Base-by-base conservation (phyloP, 2,797 vertebrate genomes). In the Coregonus ussuriensis region DNA sequence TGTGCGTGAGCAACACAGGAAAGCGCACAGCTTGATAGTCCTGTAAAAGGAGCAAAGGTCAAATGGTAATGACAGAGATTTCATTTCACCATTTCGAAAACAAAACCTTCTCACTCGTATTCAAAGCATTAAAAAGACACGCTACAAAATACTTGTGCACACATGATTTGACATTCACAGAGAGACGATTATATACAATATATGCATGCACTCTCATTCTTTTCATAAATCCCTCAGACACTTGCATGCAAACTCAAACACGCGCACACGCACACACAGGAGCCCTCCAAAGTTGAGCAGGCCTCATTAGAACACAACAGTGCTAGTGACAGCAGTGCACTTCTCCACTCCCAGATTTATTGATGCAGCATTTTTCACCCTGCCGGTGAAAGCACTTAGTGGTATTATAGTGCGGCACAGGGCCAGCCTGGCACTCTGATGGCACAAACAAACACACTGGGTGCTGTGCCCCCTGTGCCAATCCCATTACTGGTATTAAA, bases 301-400 rank as follows among this genome's bases (percentile, higher is more conserved):
- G 56, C 56, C n/a, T 62, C 15, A 47, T 47, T 47, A 47, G 41
- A 47, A 47, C 41, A 13, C 9, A 47, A 47, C 56, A n/a, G 56
- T 21, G n/a, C 56, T 3, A 21, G 56, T 18, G 56, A n/a, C n/a
- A 62, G 56, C 56, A 68, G 14, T 15, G 66, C 35, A 33, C 21
- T 31, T 15, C 74, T 31, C 53, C 63, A 51, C 25, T 79, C 80
- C 53, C 77, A 79, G 83, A 88, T 88, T 88, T 88, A 90, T 88
- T 0, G 80, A 87, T 86, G 89, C 85, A 85, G 83, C 86, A 88
- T 25, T 83, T 86, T 85, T 84, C 78, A 81, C 80, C 76, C 84
- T n/a, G 77, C 82, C 62, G 4, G 68, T 80, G 77, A 65, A 85
- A 71, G 79, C 87, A 85, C 84, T 89, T 88, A 87, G 71, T 74